Conservation (phyloP, 2,888 invertebrate species). For the Leptopilina drosophilae region DNA sequence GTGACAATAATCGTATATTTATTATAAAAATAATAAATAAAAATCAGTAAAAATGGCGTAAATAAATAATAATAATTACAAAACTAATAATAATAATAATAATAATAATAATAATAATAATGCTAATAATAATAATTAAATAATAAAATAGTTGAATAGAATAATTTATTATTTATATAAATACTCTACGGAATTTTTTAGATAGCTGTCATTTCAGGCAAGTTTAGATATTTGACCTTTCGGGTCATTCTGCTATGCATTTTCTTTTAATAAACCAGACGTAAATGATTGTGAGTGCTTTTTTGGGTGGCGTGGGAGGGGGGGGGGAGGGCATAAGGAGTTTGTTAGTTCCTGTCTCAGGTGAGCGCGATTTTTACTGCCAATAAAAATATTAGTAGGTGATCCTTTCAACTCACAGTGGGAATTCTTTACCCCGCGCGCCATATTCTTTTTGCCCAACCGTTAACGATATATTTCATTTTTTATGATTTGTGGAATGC, state of each 20-base stretch:
- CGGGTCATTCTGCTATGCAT: background rate
- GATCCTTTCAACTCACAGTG: constrained; percentile 46
- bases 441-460: constrained; percentile 55
- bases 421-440: constrained; percentile 40
- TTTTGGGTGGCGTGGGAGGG: no score
- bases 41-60: no score
- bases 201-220: background rate
- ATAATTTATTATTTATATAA: no score
- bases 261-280: constrained; percentile 20
- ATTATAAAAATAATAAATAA: no score
- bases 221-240: constrained; percentile 2
- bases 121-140: no score
- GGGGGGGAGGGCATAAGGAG: background rate
- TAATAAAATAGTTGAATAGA: no score
- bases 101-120: no score
- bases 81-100: no score
- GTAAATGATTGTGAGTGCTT: constrained; percentile 5
- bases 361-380: constrained; percentile 66
- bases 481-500: constrained; percentile 73
- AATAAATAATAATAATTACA: no score
- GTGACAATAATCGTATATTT: no score
- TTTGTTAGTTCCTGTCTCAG: constrained; percentile 27
- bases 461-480: constrained; percentile 68
- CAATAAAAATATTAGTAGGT: constrained; percentile 74
- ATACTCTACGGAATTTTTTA: no score